phyloP scores from a whole-genome alignment of 2,797 vertebrate genomes.

The Neosilurus mollespiculum region DNA sequence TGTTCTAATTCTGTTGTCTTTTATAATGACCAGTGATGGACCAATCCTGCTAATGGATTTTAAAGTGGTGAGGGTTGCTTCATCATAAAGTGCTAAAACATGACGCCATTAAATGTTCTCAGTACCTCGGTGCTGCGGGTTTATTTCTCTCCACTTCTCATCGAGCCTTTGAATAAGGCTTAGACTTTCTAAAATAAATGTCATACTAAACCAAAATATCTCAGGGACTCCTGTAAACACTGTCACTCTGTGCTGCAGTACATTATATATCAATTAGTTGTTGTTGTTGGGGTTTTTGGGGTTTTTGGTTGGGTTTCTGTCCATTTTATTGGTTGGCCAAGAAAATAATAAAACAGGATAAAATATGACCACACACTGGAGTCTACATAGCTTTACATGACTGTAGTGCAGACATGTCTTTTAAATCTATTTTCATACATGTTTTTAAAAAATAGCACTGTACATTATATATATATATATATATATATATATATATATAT shows the following conservation, averaged over 20 bases:
- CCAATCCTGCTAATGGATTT: background rate
- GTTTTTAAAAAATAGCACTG: background rate
- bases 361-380: background rate
- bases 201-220: background rate
- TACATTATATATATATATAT: no score
- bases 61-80: background rate
- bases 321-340: background rate
- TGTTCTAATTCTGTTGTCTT: background rate
- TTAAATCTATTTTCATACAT: background rate
- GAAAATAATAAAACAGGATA: background rate
- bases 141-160: background rate
- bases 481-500: no score
- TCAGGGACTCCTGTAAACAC: slow-evolving; percentile 16
- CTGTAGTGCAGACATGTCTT: background rate
- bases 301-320: background rate
- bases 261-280: background rate
- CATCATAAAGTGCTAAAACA: background rate
- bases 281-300: no score
- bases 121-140: background rate
- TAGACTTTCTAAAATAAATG: background rate
- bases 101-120: background rate
- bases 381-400: background rate
- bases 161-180: background rate
- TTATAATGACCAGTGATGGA: background rate
- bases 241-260: background rate